Conservation (phyloP, 1,140 invertebrate species). For the Asobara japonica region DNA sequence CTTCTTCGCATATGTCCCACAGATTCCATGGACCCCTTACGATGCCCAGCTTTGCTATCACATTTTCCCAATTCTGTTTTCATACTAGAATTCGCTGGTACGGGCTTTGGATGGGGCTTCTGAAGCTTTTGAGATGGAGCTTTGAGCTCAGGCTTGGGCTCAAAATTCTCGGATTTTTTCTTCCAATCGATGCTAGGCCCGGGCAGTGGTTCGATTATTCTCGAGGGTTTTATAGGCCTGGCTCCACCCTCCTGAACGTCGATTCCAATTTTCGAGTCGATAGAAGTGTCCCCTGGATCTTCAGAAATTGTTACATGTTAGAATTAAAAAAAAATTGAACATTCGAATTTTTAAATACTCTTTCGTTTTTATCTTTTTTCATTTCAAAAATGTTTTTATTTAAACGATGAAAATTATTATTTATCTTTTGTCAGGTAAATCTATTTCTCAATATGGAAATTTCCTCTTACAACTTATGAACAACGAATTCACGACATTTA, state of each 20-base stretch:
- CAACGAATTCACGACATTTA: no score
- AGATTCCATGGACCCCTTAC: conserved; percentile 38
- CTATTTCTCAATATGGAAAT: no score
- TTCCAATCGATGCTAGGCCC: conserved; percentile 58
- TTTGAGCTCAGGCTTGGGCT: conserved; percentile 10
- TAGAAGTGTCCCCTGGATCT: background rate
- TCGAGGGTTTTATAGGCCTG: conserved; percentile 44
- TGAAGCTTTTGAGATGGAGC: conserved; percentile 34
- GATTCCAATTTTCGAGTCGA: background rate
- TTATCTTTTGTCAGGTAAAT: no score
- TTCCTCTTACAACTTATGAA: no score
- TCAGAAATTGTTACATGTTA: background rate
- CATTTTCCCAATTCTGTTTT: conserved; percentile 12
- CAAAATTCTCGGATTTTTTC: conserved; percentile 37
- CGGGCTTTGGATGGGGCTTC: conserved; percentile 25
- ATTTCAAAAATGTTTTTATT: no score
- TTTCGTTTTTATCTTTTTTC: no score
- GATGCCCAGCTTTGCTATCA: conserved; percentile 32
- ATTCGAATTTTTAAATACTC: no score
- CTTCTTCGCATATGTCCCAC: no score
- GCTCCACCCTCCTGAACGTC: conserved; percentile 10
- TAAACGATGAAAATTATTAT: no score
- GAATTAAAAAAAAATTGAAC: no score
- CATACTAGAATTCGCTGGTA: background rate
- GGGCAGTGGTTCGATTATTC: conserved; percentile 62